phyloP scores from a whole-genome alignment of 1,140 invertebrate genomes.

The Saccostrea cuccullata region DNA sequence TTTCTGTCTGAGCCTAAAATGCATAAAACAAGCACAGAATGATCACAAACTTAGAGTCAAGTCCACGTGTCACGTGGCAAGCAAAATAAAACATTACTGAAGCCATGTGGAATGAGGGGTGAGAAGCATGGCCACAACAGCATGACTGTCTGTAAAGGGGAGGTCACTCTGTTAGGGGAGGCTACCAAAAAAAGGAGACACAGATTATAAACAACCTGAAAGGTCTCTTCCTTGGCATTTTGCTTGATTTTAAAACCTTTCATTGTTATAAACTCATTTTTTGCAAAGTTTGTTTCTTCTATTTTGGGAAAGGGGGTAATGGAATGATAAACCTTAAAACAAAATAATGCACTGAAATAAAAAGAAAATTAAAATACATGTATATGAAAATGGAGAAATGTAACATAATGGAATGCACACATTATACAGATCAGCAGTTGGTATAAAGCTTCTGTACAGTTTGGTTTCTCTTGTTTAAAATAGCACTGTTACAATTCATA shows the following conservation, averaged over 20 bases:
- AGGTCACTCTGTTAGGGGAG: neutral
- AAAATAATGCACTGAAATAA: conserved; percentile 19
- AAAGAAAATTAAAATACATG: conserved; percentile 20
- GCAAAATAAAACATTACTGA: conserved; percentile 8
- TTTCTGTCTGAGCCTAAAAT: conserved; percentile 74
- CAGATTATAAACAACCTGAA: no score
- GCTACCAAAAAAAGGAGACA: neutral
- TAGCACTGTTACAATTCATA: neutral
- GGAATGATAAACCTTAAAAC: neutral
- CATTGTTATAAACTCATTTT: neutral
- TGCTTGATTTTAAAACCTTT: no score
- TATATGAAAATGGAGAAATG: conserved; percentile 29
- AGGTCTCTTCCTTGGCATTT: no score
- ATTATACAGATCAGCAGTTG: conserved; percentile 13
- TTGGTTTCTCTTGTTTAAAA: conserved; percentile 1
- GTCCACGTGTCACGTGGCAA: conserved; percentile 11
- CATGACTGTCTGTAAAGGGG: neutral
- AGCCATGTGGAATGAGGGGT: conserved; percentile 16
- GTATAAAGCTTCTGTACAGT: conserved; percentile 21
- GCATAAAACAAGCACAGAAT: conserved; percentile 61
- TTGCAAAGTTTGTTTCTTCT: neutral
- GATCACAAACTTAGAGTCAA: conserved; percentile 4
- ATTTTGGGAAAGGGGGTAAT: neutral
- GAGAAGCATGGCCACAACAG: neutral
- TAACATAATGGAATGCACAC: conserved; percentile 35